Evolutionary conservation across 2,888 invertebrate genomes (phyloP), one percentile per base, ranked within the genome.

Genomic region (Dolichopus griseipennis): DNA sequence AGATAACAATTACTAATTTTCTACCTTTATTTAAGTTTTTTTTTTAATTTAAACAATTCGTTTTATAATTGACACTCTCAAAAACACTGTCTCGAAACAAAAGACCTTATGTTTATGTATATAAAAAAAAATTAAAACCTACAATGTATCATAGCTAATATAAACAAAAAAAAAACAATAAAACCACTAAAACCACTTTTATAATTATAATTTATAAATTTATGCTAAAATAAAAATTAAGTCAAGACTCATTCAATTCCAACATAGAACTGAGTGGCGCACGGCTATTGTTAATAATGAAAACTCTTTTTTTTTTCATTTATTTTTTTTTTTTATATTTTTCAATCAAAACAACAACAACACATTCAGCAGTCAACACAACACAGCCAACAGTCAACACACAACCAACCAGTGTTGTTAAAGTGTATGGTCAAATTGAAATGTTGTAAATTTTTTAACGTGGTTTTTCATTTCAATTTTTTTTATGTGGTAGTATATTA

Each of bases 231-330:
- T 4, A n/a, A 18, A 52, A 52, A 12, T 52, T 18, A 52, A 52
- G 52, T 52, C 52, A 52, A 52, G 52, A 52, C 52, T 52, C 52
- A 52, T 52, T 52, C 52, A 52, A 52, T 52, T 52, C 52, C 52
- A 52, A 52, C 15, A 18, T 52, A 52, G 52, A 52, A 52, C 52
- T 52, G 52, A 52, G 52, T n/a, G 52, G 52, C 52, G 52, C 52
- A 52, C 52, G 52, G 52, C 52, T 52, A 52, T 52, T 2, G 12
- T 52, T 52, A 18, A n/a, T 18, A 52, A 52, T 52, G 52, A 52
- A 52, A 52, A 52, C 18, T n/a, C 52, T 18, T 18, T 52, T n/a
- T 6, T 18, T 18, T 52, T n/a, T 27, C 5, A 4, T 27, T 27
- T 27, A 4, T 27, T 10, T 37, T 18, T 52, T n/a, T 27, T 27